phyloP scores from a whole-genome alignment of 2,797 vertebrate genomes.

The Amazona finschi region DNA sequence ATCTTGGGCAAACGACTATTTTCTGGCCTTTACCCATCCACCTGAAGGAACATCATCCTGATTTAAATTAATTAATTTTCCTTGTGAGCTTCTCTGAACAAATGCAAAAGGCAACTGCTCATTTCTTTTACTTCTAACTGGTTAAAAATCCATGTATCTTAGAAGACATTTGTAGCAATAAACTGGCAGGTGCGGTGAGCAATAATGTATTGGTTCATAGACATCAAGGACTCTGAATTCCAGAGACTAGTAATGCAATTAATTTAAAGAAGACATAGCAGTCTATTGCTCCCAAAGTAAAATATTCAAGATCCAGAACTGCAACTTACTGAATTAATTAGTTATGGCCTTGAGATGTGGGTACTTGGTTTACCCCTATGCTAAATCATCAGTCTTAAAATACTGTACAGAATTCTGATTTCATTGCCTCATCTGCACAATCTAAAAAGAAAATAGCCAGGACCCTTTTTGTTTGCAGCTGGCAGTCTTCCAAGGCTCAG shows the following conservation, averaged over 20 bases:
- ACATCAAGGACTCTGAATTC: not conserved
- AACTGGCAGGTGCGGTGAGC: not conserved
- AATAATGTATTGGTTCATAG: not conserved
- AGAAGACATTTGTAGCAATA: not conserved
- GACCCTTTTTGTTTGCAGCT: not conserved
- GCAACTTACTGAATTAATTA: not conserved
- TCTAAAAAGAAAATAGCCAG: not conserved
- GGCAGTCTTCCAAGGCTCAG: not conserved
- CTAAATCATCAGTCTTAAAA: not conserved
- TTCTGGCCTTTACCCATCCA: not conserved
- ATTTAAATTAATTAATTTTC: not conserved
- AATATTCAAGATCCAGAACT: not conserved
- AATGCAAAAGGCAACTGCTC: not conserved
- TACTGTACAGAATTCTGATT: fast-evolving
- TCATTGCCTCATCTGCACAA: not conserved
- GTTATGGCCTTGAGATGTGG: not conserved
- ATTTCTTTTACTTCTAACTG: not conserved
- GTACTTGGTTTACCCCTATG: not conserved
- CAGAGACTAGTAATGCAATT: not conserved
- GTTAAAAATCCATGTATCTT: not conserved
- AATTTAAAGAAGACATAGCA: not conserved
- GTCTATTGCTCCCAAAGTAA: not conserved
- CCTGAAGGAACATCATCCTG: not conserved
- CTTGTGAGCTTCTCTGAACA: not conserved
- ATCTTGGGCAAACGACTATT: not conserved